Evolutionary conservation across 1,140 invertebrate species (phyloP), one percentile per base, ranked within the genome.

Genomic region (Trichomalopsis sarcophagae): DNA sequence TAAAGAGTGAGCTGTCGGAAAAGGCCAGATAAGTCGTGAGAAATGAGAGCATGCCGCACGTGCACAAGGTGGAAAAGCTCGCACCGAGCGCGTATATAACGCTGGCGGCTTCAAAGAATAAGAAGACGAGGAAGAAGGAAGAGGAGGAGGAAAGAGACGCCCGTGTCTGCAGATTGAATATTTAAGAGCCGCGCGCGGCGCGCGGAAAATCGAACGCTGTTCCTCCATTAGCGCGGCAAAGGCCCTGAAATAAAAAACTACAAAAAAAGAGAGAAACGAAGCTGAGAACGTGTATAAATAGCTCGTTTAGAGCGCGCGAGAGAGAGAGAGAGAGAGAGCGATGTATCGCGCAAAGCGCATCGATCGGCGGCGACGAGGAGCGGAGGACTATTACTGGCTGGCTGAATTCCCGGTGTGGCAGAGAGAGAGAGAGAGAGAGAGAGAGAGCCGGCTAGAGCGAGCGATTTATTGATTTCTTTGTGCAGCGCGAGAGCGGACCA

Each of bases 141-240:
- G 50, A 77, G 44, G 36, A 84, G 47, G 21, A 66, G n/a, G 33
- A 73, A 27, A 50, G 82, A 84, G 50, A 36, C 14, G 44, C 73
- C 23, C 10, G 68, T 13, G 30, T n/a, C 82, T 81, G 86, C 82
- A 88, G 87, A 91, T 91, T 91, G 91, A 92, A 92, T 91, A 91
- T 91, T 92, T 91, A 91, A 91, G 88, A 90, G 90, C 33, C 50
- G 55, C 86, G 84, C 88, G 82, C 87, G 87, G 87, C 87, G 86
- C 87, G 85, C 87, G 89, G 89, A 91, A 92, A 91, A 91, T 91
- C 90, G 88, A 91, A 91, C 90, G 87, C 87, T 89, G 89, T 88
- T 91, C 88, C 89, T 90, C 90, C 91, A 91, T 92, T 91, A 91
- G 90, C 84, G 30, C 33, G 33, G 55, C 33, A 76, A 75, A 82